A percentile compares a stretch with the other conserved stretches of the same genome.
These are phyloP conservation scores for Stegodyphus mimosarum DNA, from an alignment of 1,140 invertebrate species.

Conservation along the genomic window DNA sequence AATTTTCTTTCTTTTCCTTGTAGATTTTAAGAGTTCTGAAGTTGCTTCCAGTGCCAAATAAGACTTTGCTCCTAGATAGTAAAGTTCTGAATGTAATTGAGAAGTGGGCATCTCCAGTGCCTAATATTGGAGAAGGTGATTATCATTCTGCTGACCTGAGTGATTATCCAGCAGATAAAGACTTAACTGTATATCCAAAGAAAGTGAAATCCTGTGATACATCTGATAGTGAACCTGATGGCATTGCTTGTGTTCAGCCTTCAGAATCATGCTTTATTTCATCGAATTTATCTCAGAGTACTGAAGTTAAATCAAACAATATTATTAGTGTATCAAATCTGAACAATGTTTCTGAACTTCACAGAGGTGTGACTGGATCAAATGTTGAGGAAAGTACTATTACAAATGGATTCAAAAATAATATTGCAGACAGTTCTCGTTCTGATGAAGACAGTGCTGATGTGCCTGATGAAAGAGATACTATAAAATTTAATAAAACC, in stretches of 20 bases:
- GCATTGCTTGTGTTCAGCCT: not conserved
- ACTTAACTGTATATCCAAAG: not conserved
- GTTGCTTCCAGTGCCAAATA: conserved; percentile 89
- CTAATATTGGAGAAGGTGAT: conserved; percentile 2
- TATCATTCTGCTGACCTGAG: not conserved
- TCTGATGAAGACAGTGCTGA: conserved; percentile 53
- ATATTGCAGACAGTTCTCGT: not conserved
- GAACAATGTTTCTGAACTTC: not conserved
- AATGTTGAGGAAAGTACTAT: conserved; percentile 1
- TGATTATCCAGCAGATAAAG: conserved; percentile 6
- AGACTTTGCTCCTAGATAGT: conserved; percentile 91
- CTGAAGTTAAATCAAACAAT: not conserved
- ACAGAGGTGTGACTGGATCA: not conserved
- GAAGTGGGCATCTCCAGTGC: conserved; percentile 74
- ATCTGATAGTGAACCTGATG: conserved; percentile 51
- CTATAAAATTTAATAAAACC: not conserved
- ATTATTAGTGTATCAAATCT: not conserved
- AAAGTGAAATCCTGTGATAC: conserved; percentile 53
- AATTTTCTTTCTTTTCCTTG: conserved; percentile 63
- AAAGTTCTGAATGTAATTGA: conserved; percentile 83
- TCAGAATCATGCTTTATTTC: not conserved
- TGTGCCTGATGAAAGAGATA: conserved; percentile 2
- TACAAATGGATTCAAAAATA: conserved; percentile 10
- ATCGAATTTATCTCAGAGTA: not conserved
- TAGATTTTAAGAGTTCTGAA: conserved; percentile 68